phyloP scores from a whole-genome alignment of 2,888 invertebrate species.

The Elegia similella region DNA sequence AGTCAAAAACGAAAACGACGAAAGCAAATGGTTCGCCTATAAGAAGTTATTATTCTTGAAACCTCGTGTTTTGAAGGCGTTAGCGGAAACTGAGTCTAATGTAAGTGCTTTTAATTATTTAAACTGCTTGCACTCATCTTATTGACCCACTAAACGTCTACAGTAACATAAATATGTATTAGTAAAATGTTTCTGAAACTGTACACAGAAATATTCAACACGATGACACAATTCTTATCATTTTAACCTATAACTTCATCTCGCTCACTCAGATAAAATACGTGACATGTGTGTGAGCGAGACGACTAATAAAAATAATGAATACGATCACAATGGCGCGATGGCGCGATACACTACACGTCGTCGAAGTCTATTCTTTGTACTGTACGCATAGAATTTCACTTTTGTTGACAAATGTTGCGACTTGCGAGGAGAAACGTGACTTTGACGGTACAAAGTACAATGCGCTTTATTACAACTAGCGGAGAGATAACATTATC shows the following conservation, averaged over 20 bases:
- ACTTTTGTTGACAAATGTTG: neutral
- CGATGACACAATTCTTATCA: neutral
- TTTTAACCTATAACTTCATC: neutral
- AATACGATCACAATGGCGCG: too few species aligned
- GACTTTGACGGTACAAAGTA: too few species aligned
- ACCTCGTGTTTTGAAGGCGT: neutral
- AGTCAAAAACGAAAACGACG: constrained; percentile 3
- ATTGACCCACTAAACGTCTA: too few species aligned
- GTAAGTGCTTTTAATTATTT: neutral
- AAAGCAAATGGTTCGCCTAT: constrained; percentile 12
- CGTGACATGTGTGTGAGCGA: neutral
- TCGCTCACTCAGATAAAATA: neutral
- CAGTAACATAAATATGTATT: too few species aligned
- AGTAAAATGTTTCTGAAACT: too few species aligned
- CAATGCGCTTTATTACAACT: too few species aligned
- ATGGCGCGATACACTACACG: too few species aligned
- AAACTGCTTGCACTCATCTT: neutral
- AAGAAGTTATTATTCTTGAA: constrained; percentile 10
- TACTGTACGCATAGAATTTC: neutral
- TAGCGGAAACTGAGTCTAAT: neutral
- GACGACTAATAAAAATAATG: neutral
- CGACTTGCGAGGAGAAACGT: neutral
- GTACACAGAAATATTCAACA: neutral
- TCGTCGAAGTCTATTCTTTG: neutral
- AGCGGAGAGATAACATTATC: too few species aligned